A percentile compares a stretch with the other conserved stretches of the same genome.
Conservation (phyloP, 2,888 invertebrate species). For the Sesamia inferens region DNA sequence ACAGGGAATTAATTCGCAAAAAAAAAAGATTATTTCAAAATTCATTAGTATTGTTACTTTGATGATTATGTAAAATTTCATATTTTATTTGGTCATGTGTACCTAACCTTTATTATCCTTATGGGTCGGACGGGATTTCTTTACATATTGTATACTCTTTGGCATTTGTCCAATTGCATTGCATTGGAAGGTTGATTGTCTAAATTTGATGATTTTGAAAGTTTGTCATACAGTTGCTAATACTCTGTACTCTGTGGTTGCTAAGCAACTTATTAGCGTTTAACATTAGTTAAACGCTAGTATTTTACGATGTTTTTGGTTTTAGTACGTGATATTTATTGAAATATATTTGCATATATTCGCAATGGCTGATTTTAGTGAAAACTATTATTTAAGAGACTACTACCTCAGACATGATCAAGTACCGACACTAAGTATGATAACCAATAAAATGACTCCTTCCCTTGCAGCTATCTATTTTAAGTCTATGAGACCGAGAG, state of each 20-base stretch:
- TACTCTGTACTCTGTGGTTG: too few relatives aligned
- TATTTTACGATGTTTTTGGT: background rate
- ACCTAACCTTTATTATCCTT: too few relatives aligned
- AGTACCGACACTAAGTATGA: conserved; percentile 82
- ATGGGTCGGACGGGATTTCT: too few relatives aligned
- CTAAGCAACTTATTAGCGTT: conserved; percentile 20
- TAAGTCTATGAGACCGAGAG: conserved; percentile 79
- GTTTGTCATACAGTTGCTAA: conserved; percentile 20
- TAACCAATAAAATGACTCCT: conserved; percentile 79
- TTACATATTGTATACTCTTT: too few relatives aligned
- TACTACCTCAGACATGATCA: conserved; percentile 78
- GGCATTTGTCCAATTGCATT: background rate
- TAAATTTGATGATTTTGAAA: conserved; percentile 1
- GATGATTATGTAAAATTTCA: too few relatives aligned
- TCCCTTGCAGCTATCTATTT: conserved; percentile 82
- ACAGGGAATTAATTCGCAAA: too few relatives aligned
- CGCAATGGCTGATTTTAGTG: conserved; percentile 74
- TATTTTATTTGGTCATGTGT: too few relatives aligned
- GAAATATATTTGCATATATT: conserved; percentile 12
- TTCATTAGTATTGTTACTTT: too few relatives aligned
- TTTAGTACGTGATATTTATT: conserved; percentile 6
- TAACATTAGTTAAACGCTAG: background rate
- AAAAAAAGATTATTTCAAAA: too few relatives aligned
- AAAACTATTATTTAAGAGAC: conserved; percentile 81
- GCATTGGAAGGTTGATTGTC: background rate